Evolutionary conservation across 2,888 invertebrate species (phyloP), one percentile per base, ranked within the genome.

Genomic region (Gymnocheta viridis): DNA sequence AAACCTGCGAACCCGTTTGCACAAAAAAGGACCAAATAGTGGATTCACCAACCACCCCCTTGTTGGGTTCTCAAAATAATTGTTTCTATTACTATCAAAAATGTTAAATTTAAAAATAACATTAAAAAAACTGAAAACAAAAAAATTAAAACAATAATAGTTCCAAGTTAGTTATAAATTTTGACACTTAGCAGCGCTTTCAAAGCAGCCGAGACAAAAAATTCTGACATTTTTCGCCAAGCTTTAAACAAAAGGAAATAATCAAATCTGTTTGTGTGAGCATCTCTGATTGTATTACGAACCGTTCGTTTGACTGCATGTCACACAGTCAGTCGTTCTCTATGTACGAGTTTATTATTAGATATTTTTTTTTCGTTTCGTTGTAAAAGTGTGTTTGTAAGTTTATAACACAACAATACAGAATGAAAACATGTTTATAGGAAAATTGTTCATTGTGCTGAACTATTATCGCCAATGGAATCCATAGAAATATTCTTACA

Each of bases 91-190:
- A 2, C 14, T 41, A 3, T 4, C 41, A 41, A n/a, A 41, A 41
- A 41, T 2, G 12, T n/a, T 12, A 41, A 41, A 41, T 24, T 27
- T 32, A 32, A 10, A 17, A 32, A 17, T 32, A 17, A 29, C 6
- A 0, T 17, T 32, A 6, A 24, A 44, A 60, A 29, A 7, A n/a
- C n/a, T 9, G 9, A 51, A 67, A 67, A 54, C n/a, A 14, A 38
- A 54, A 51, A 17, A n/a, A 12, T 17, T 7, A 41, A 41, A 41
- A 64, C 82, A 29, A 87, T 85, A 90, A 90, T 89, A 87, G 89
- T 88, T 87, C 87, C 87, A 49, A 85, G 86, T 88, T 88, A 27
- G 62, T 64, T 49, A 87, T 88, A 89, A 89, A 89, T 89, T n/a
- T 87, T 88, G 89, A 88, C 86, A 88, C 87, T 86, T 85, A 83